phyloP scores from a whole-genome alignment of 2,797 vertebrate genomes.

The Leptodactylus fallax region DNA sequence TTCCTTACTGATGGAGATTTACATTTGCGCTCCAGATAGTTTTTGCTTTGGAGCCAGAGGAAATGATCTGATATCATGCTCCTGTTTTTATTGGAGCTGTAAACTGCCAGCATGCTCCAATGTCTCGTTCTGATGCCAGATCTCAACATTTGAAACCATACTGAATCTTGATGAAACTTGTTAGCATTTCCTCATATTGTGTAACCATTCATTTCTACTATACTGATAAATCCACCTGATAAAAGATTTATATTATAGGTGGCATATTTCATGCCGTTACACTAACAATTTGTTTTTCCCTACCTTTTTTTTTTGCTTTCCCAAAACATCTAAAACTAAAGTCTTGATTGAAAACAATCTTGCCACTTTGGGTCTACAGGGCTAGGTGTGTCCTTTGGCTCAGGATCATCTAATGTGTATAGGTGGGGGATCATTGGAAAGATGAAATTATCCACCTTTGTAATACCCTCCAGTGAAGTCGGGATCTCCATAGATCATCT shows the following conservation, averaged over 20 bases:
- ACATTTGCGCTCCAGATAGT: constrained; percentile 22
- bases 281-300: background rate
- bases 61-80: constrained; percentile 53
- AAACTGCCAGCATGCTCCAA: constrained; percentile 50
- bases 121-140: constrained; percentile 59
- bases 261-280: background rate
- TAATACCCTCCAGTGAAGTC: no score
- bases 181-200: constrained; percentile 30
- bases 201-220: background rate
- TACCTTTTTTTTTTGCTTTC: no score
- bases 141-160: constrained; percentile 19
- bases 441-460: no score
- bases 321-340: background rate
- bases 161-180: constrained; percentile 39
- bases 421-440: no score
- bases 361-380: no score
- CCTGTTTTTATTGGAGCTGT: constrained; percentile 54
- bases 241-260: background rate
- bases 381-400: no score
- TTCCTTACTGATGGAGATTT: constrained; percentile 14
- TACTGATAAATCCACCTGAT: background rate
- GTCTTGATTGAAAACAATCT: background rate
- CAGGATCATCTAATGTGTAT: no score
- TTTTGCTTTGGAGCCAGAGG: constrained; percentile 40
- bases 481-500: no score